Conservation (phyloP, 2,113 vertebrate species). For the Columba livia region DNA sequence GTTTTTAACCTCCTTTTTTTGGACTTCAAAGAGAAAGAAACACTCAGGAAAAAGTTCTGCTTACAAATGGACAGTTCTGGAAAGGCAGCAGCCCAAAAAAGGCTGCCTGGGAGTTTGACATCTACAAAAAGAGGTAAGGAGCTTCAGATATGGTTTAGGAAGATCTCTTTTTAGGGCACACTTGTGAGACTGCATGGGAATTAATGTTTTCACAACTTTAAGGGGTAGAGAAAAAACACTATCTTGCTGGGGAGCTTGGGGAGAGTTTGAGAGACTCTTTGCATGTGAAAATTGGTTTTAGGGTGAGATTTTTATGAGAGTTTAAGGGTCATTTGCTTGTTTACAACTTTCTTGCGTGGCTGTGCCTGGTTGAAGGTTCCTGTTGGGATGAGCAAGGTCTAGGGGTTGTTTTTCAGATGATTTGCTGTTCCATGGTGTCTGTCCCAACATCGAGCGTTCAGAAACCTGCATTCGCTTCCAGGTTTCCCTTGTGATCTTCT, state of each 20-base stretch:
- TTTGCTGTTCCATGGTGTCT: neutral
- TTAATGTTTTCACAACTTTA: neutral
- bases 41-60: neutral
- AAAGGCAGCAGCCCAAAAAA: neutral
- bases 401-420: neutral
- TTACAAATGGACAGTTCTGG: neutral
- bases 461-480: neutral
- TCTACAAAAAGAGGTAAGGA: neutral
- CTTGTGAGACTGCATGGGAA: neutral
- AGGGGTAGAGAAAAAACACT: neutral
- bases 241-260: neutral
- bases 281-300: neutral
- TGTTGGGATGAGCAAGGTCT: neutral
- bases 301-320: neutral
- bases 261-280: neutral
- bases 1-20: neutral
- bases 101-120: neutral
- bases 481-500: neutral
- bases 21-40: neutral
- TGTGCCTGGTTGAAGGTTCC: neutral
- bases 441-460: neutral
- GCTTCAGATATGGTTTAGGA: neutral
- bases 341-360: rapidly evolving
- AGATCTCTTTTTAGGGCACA: too few relatives aligned
- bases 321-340: neutral